Conservation (phyloP, 2,113 vertebrate genomes). For the Rattus norvegicus region DNA sequence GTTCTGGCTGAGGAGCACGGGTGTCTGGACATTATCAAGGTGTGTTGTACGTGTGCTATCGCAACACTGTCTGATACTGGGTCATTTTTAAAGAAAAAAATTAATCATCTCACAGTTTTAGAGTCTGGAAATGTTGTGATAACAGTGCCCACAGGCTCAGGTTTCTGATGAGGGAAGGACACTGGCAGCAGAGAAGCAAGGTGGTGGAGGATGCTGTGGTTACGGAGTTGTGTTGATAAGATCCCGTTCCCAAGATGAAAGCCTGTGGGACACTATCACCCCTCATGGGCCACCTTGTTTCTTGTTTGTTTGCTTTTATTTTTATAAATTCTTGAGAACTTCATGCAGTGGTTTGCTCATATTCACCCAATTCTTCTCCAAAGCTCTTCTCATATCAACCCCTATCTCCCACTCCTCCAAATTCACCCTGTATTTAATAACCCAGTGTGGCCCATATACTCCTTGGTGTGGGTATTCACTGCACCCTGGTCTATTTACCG, state of each 20-base stretch:
- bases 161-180: background rate
- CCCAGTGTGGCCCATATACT: background rate
- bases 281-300: background rate
- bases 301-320: background rate
- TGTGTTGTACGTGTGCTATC: conserved; percentile 77
- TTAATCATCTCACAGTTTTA: background rate
- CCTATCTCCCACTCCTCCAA: background rate
- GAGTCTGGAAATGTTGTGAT: background rate
- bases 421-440: too few relatives aligned
- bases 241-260: background rate
- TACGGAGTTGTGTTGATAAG: background rate
- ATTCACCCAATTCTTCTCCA: background rate
- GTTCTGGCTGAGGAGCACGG: conserved; percentile 97
- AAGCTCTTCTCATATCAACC: background rate
- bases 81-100: background rate
- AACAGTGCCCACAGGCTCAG: background rate
- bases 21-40: conserved; percentile 95
- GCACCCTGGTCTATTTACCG: background rate
- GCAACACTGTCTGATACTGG: background rate
- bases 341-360: background rate
- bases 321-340: background rate
- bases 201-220: too few relatives aligned
- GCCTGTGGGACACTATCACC: background rate
- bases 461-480: background rate
- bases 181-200: background rate